Evolutionary conservation across 2,888 invertebrate species (phyloP).

Genomic region (Himalopsyche japonica): DNA sequence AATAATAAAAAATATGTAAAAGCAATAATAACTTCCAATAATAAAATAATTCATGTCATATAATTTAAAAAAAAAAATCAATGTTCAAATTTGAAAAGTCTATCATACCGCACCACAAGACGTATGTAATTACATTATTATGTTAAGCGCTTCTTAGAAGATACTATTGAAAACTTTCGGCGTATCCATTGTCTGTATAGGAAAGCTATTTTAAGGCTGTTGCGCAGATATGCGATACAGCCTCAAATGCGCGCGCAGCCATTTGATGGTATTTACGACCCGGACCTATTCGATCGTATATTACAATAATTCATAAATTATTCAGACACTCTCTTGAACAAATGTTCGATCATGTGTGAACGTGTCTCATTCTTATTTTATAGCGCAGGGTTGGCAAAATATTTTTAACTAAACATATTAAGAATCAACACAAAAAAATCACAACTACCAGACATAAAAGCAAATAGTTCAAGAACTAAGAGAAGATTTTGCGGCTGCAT

Average conservation of each 20-base stretch:
- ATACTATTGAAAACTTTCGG: not conserved
- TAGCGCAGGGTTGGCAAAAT: not conserved
- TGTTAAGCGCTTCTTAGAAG: not conserved
- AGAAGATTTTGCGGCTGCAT: too few relatives aligned
- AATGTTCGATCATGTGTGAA: not conserved
- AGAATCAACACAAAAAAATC: too few relatives aligned
- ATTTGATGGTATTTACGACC: not conserved
- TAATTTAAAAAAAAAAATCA: too few relatives aligned
- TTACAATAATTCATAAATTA: not conserved
- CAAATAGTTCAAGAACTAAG: too few relatives aligned
- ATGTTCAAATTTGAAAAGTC: too few relatives aligned
- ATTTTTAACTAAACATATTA: too few relatives aligned
- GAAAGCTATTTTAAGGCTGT: not conserved
- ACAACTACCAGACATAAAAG: too few relatives aligned
- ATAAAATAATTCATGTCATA: too few relatives aligned
- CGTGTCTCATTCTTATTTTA: not conserved
- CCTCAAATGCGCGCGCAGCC: not conserved
- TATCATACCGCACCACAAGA: too few relatives aligned
- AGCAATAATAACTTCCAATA: not conserved
- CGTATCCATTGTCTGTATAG: not conserved
- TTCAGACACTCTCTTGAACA: not conserved
- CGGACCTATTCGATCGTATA: not conserved
- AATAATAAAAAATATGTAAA: not conserved
- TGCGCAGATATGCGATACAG: not conserved
- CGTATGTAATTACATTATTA: not conserved